Evolutionary conservation across 2,888 invertebrate genomes (phyloP).

Genomic region (Sminthurides aquaticus): DNA sequence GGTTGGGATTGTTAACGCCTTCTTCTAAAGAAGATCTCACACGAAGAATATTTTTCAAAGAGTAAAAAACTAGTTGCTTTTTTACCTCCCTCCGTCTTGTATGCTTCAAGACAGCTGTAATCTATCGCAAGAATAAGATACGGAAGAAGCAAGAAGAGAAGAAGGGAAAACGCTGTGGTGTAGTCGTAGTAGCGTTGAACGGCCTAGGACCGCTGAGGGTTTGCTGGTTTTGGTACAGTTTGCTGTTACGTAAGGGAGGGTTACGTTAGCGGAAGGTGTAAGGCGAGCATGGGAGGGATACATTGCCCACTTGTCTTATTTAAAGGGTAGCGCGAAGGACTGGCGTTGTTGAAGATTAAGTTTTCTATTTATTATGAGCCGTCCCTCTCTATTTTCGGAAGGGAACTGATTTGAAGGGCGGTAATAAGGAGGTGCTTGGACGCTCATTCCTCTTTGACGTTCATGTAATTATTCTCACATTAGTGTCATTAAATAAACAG

Average conservation of each 20-base stretch:
- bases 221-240: too few relatives aligned
- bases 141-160: too few relatives aligned
- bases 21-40: slow-evolving; percentile 7
- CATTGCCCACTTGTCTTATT: too few relatives aligned
- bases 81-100: neutral
- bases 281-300: too few relatives aligned
- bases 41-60: neutral
- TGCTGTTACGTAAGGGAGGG: too few relatives aligned
- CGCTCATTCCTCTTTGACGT: neutral
- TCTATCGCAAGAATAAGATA: too few relatives aligned
- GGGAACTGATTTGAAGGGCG: neutral
- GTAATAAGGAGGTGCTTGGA: neutral
- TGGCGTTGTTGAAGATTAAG: neutral
- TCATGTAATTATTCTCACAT: neutral
- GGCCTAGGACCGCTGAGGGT: too few relatives aligned
- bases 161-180: too few relatives aligned
- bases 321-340: too few relatives aligned
- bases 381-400: neutral
- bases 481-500: neutral
- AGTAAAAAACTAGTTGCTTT: neutral
- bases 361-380: neutral
- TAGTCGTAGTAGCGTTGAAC: too few relatives aligned
- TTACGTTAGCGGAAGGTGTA: too few relatives aligned
- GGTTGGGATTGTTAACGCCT: slow-evolving; percentile 6
- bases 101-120: neutral